Percentiles rank a stretch among this genome's conserved stretches.
These are phyloP conservation scores for Erinaceus europaeus DNA, from an alignment of 2,113 vertebrate genomes.

Conservation along the genomic window DNA sequence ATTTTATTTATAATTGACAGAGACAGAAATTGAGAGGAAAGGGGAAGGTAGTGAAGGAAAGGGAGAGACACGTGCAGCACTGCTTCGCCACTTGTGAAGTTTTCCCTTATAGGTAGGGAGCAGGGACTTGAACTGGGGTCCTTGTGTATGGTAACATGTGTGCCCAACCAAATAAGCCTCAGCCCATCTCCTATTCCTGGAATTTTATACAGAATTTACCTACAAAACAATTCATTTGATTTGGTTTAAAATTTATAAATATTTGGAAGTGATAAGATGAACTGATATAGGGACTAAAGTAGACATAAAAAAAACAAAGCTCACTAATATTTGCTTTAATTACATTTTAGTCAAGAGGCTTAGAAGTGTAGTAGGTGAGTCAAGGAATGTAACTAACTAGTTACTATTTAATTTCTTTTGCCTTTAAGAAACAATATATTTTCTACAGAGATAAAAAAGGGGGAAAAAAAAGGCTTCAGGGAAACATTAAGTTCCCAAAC, in stretches of 20 bases:
- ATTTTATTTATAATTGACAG: too few species aligned
- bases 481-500: neutral
- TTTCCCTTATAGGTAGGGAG: too few species aligned
- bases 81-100: too few species aligned
- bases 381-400: constrained; percentile 16
- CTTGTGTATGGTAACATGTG: too few species aligned
- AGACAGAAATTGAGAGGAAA: too few species aligned
- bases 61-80: too few species aligned
- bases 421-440: constrained; percentile 40
- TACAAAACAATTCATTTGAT: neutral
- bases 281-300: neutral
- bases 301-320: constrained; percentile 10
- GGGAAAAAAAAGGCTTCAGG: neutral
- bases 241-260: neutral
- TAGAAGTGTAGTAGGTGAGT: constrained; percentile 2
- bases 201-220: neutral
- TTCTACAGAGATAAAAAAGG: neutral
- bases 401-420: constrained; percentile 21
- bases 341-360: constrained; percentile 4
- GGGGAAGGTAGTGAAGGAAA: too few species aligned
- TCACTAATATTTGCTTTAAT: neutral
- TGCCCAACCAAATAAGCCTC: too few species aligned
- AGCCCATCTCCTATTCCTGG: too few species aligned
- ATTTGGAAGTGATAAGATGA: constrained; percentile 1
- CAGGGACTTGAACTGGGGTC: too few species aligned